Evolutionary conservation across 1,140 invertebrate species (phyloP).

Genomic region (Neuroterus valhalla): DNA sequence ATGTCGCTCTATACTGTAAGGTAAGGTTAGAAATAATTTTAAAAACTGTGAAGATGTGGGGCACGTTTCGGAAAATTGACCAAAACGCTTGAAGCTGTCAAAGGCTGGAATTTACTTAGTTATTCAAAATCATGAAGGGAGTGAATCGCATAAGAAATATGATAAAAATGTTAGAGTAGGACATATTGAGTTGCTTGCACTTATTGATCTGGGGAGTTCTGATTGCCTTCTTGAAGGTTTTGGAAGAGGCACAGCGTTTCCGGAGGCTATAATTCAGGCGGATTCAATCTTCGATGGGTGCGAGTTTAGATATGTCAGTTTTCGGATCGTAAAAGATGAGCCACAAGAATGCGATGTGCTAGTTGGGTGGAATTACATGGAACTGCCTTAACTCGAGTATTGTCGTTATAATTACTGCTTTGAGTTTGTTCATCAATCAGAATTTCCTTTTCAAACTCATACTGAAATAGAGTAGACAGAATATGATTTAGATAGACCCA

Average conservation of each 20-base stretch:
- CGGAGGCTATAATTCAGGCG: not conserved
- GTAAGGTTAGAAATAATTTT: slow-evolving; percentile 5
- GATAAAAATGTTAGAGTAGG: slow-evolving; percentile 21
- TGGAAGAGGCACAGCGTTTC: not conserved
- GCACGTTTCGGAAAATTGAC: slow-evolving; percentile 32
- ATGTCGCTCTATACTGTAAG: not conserved
- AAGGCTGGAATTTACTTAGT: not conserved
- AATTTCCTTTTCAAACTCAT: too few relatives aligned
- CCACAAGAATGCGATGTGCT: slow-evolving; percentile 9
- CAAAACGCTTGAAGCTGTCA: not conserved
- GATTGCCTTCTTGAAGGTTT: slow-evolving; percentile 33
- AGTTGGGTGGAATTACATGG: slow-evolving; percentile 31
- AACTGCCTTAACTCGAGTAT: slow-evolving; percentile 26
- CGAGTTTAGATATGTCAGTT: not conserved
- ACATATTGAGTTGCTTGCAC: not conserved
- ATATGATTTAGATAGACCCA: too few relatives aligned
- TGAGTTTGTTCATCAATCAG: too few relatives aligned
- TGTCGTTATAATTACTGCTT: too few relatives aligned
- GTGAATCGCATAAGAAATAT: not conserved
- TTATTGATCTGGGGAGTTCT: slow-evolving; percentile 23
- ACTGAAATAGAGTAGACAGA: too few relatives aligned
- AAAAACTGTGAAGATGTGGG: slow-evolving; percentile 23
- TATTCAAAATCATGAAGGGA: not conserved
- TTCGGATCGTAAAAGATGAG: slow-evolving; percentile 4
- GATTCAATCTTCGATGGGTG: slow-evolving; percentile 4